Conservation (phyloP, 2,113 vertebrate species). For the Globicephala melas region DNA sequence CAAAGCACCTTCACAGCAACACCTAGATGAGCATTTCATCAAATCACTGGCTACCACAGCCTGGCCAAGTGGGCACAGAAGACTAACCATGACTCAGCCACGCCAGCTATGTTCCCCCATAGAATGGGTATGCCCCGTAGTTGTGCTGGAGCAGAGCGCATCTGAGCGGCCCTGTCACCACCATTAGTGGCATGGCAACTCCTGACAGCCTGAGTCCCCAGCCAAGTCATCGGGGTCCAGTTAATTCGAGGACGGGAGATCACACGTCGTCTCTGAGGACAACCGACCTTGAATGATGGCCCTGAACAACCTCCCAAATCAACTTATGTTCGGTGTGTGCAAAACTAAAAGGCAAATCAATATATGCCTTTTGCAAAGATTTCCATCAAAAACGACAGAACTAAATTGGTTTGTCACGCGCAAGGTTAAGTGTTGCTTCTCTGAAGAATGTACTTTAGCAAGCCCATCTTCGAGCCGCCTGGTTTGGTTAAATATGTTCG, state of each 20-base stretch:
- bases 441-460: accelerated
- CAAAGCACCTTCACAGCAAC: not conserved
- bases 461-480: not conserved
- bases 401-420: not conserved
- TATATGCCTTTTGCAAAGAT: not conserved
- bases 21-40: not conserved
- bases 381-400: not conserved
- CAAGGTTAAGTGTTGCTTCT: not conserved
- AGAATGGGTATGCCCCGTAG: accelerated
- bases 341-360: not conserved
- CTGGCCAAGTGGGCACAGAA: not conserved
- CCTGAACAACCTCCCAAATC: not conserved
- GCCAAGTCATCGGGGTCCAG: accelerated
- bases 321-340: not conserved
- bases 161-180: not conserved
- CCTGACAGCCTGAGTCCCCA: not conserved
- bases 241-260: not conserved
- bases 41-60: too few relatives aligned
- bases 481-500: accelerated
- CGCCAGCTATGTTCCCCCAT: accelerated
- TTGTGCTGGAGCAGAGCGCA: accelerated
- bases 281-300: not conserved
- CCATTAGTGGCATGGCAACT: too few relatives aligned
- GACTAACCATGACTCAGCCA: too few relatives aligned
- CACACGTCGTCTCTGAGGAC: not conserved